Percentiles rank a stretch among this genome's conserved stretches.
Evolutionary conservation across 37 sponge, comb jelly and placozoan species (phyloP).

Genomic region (Aphrocallistes beatrix): DNA sequence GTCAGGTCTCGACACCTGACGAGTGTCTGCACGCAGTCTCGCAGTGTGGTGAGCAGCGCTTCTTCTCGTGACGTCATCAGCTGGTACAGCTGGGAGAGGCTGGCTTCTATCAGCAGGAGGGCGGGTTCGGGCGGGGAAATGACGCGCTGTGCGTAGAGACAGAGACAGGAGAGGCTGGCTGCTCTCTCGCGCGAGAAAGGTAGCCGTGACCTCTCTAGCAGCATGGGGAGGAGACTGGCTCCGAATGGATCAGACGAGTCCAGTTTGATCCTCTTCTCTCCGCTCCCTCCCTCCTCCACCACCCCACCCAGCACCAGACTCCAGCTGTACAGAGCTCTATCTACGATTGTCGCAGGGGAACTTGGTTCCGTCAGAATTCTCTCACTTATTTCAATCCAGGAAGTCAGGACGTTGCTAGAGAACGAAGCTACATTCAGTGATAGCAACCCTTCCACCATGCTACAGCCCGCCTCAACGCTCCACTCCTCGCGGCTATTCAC

Average conservation of each 20-base stretch:
- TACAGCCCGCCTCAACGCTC: not conserved
- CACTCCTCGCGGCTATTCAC: not conserved
- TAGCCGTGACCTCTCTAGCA: not conserved
- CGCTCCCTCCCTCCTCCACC: not conserved
- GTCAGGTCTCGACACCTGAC: not conserved
- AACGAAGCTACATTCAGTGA: not conserved
- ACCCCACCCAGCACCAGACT: not conserved
- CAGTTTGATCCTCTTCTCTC: conserved; percentile 12
- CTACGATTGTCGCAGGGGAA: not conserved
- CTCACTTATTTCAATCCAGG: not conserved
- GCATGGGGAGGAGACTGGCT: not conserved
- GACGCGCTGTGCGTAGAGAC: not conserved
- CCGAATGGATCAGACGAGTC: not conserved
- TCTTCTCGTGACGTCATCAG: not conserved
- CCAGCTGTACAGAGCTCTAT: not conserved
- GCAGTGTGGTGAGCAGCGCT: not conserved
- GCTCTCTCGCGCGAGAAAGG: not conserved
- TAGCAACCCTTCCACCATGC: not conserved
- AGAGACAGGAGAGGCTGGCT: not conserved
- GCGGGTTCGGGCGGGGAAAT: not conserved
- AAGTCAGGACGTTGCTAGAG: not conserved
- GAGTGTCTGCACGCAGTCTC: not conserved
- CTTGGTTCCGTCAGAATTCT: not conserved
- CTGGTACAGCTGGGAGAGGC: not conserved
- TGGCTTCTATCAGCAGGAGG: not conserved